Base-by-base conservation (phyloP, 1,140 invertebrate genomes). In the Gonioctena quinquepunctata region DNA sequence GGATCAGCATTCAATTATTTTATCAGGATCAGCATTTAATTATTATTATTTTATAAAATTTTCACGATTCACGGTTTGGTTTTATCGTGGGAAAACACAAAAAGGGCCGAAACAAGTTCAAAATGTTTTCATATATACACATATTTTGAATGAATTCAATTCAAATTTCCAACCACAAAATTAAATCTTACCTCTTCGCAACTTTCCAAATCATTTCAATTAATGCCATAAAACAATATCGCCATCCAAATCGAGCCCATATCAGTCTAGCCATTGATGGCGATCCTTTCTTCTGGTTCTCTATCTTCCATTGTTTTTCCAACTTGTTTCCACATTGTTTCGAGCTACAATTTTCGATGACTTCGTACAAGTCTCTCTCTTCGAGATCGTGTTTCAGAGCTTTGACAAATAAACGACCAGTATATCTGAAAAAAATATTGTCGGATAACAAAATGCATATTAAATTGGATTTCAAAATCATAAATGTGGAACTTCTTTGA, bases 311-410 rank as follows among this genome's bases (percentile, higher is more conserved):
- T 71, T 77, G 69, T 25, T 66, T 52, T 70, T 78, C 77, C 19
- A 80, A 71, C 61, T 68, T 59, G 48, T 78, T 67, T 3, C 78
- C 78, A 22, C 74, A 70, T 66, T 73, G 68, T 19, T 72, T 73
- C 3, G 78, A 74, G 19, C 72, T 66, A 13, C 69, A 71, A n/a
- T 56, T 56, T 22, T 70, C 68, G n/a, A 77, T 26, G 7, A 77
- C 72, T 52, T 80, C 74, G 57, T 77, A 80, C 19, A 80, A 25
- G 48, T 80, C 77, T 7, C 76, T 70, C 50, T 80, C 78, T 54
- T 76, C 65, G 21, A 80, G 42, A 21, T 77, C 77, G 8, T 70
- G 59, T 63, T 73, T 75, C 2, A 71, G 50, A 13, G 72, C 76
- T 71, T 74, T 80, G 18, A 52, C 49, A 52, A 80, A 76, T 64